These are phyloP conservation scores for Drosophila orosa DNA, from an alignment of 1,140 invertebrate species.

Conservation along the genomic window DNA sequence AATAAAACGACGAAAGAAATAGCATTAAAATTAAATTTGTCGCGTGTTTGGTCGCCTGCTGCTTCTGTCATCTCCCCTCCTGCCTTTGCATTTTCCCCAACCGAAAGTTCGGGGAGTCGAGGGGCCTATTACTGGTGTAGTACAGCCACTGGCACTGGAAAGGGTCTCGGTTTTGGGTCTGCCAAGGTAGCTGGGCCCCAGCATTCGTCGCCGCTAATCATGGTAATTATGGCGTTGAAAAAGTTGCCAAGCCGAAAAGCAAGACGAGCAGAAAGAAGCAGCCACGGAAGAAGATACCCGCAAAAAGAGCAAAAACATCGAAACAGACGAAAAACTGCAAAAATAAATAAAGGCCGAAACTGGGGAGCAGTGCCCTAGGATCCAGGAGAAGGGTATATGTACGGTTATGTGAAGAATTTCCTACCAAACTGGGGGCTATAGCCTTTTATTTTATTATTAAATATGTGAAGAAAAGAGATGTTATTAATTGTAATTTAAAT, in stretches of 20 bases:
- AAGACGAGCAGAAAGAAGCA: constrained; percentile 34
- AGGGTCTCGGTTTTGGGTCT: constrained; percentile 19
- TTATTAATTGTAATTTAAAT: not conserved
- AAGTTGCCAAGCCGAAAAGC: constrained; percentile 62
- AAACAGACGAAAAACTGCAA: constrained; percentile 40
- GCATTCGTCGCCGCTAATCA: constrained; percentile 79
- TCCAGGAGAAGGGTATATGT: constrained; percentile 9
- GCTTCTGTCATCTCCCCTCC: constrained; percentile 11
- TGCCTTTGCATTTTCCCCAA: constrained; percentile 9
- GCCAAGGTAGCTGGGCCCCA: constrained; percentile 50
- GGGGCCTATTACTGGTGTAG: not conserved
- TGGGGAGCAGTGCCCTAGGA: constrained; percentile 60
- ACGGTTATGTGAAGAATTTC: constrained; percentile 1
- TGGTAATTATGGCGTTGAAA: constrained; percentile 83
- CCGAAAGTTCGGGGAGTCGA: not conserved
- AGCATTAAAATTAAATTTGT: constrained; percentile 81
- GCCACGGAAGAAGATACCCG: constrained; percentile 31
- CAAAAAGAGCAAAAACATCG: constrained; percentile 18
- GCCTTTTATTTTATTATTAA: not conserved
- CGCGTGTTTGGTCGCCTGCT: constrained; percentile 75
- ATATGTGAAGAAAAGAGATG: not conserved
- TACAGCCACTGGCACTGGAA: constrained; percentile 19
- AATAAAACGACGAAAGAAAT: constrained; percentile 72
- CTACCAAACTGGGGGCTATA: not conserved
- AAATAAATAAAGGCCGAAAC: constrained; percentile 60